Evolutionary conservation across 1,140 invertebrate genomes (phyloP).

Genomic region (Mamestra configurata): DNA sequence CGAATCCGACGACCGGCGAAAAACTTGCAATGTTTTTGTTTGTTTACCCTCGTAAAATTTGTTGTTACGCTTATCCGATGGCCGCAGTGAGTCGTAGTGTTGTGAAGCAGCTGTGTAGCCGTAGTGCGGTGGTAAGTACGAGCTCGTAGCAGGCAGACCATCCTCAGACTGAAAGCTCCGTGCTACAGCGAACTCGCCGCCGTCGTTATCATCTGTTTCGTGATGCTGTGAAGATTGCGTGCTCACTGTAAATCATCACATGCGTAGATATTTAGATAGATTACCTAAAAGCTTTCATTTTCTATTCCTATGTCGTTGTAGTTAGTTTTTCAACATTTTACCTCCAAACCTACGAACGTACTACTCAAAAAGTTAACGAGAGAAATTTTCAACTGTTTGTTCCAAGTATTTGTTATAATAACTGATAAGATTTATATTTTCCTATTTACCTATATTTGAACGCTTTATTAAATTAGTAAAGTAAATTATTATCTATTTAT

Average conservation of each 20-base stretch:
- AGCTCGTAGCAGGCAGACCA: background rate
- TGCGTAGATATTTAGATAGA: background rate
- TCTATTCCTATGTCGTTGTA: background rate
- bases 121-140: background rate
- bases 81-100: slow-evolving; percentile 12
- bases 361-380: too few relatives aligned
- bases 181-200: background rate
- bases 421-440: too few relatives aligned
- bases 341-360: too few relatives aligned
- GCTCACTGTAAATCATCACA: background rate
- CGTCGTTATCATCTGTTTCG: background rate
- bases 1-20: slow-evolving; percentile 14
- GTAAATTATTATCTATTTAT: too few relatives aligned
- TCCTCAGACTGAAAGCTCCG: background rate
- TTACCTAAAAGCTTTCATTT: background rate
- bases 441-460: too few relatives aligned
- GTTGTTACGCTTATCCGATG: slow-evolving; percentile 33
- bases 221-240: background rate
- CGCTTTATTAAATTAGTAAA: too few relatives aligned
- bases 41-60: slow-evolving; percentile 58
- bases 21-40: slow-evolving; percentile 65
- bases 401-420: too few relatives aligned
- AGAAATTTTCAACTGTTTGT: too few relatives aligned
- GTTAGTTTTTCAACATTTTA: background rate
- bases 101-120: slow-evolving; percentile 25